Percentiles rank a stretch among this genome's conserved stretches.
Conservation (phyloP, 2,888 invertebrate genomes). For the Rhagium mordax region DNA sequence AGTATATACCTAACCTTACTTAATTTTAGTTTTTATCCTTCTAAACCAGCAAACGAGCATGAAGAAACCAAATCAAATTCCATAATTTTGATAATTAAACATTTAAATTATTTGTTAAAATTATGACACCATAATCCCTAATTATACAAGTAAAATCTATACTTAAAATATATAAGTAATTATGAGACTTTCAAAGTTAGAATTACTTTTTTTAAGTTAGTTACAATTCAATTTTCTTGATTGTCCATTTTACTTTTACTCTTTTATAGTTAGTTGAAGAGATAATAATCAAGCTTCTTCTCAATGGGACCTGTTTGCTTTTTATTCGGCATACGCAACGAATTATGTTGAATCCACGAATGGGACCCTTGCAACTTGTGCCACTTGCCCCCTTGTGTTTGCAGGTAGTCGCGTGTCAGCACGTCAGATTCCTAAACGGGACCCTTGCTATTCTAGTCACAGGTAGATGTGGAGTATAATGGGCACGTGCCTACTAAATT, state of each 20-base stretch:
- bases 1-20: no score
- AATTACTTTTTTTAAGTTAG: no score
- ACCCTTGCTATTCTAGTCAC: constrained; percentile 40
- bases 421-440: constrained; percentile 43
- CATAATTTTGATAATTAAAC: no score
- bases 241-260: not conserved
- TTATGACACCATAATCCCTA: no score
- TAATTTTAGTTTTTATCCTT: no score
- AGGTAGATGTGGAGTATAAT: constrained; percentile 23
- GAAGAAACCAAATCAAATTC: no score
- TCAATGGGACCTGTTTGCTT: not conserved
- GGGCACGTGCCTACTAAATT: not conserved
- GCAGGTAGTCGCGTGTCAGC: constrained; percentile 32
- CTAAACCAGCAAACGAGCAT: no score
- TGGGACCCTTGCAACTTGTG: constrained; percentile 41
- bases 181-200: no score
- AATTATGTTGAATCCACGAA: constrained; percentile 5
- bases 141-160: no score
- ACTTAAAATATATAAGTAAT: no score
- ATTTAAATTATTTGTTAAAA: no score
- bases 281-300: not conserved
- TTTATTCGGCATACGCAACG: not conserved
- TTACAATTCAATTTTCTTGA: not conserved
- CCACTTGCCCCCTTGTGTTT: constrained; percentile 21
- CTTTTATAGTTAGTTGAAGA: not conserved